Evolutionary conservation across 2,797 vertebrate species (phyloP).

Genomic region (Anguilla pacifica): DNA sequence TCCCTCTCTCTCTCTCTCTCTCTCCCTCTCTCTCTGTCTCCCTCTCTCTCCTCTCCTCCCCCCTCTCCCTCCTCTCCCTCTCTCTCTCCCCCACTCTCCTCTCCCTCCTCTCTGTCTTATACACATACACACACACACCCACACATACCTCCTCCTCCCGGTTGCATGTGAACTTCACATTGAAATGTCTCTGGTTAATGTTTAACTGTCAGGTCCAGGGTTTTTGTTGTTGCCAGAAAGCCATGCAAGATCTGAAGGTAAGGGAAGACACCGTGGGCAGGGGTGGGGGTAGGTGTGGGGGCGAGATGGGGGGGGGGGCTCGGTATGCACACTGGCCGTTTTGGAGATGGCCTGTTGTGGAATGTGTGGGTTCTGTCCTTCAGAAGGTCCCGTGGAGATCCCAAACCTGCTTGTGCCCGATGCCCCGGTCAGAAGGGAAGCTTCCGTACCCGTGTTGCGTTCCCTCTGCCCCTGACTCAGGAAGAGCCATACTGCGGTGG

Average conservation of each 20-base stretch:
- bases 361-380: slow-evolving; percentile 73
- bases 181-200: slow-evolving; percentile 55
- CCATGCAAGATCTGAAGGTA: background rate
- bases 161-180: slow-evolving; percentile 44
- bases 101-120: no score
- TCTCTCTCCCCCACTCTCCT: background rate
- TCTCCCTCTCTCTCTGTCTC: no score
- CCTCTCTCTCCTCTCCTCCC: no score
- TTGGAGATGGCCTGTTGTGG: slow-evolving; percentile 67
- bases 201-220: slow-evolving; percentile 50
- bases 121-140: background rate
- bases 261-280: background rate
- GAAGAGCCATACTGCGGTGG: background rate
- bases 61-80: no score
- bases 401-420: background rate
- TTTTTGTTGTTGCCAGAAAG: background rate
- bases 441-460: background rate
- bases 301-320: no score
- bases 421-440: background rate
- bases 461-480: background rate
- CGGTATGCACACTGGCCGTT: background rate
- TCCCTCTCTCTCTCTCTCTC: no score
- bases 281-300: background rate
- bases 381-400: background rate
- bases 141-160: slow-evolving; percentile 7